Conservation (phyloP, 2,797 vertebrate genomes). For the Gallinago nigripennis region DNA sequence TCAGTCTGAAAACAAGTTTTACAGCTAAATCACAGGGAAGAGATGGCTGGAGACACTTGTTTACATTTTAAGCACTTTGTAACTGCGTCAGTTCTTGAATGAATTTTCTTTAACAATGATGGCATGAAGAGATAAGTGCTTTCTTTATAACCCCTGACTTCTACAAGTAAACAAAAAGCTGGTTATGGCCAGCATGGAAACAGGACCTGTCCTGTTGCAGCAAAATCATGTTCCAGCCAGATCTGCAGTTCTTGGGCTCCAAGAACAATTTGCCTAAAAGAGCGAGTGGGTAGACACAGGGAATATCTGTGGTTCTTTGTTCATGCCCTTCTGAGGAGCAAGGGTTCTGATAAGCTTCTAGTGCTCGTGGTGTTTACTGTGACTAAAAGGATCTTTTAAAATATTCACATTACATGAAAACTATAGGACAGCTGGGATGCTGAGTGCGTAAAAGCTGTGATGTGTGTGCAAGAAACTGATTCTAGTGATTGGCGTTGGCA, state of each 20-base stretch:
- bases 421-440: not conserved
- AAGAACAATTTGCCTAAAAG: not conserved
- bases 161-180: not conserved
- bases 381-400: not conserved
- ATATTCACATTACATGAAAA: rapidly evolving
- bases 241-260: not conserved
- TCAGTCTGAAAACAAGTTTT: conserved; percentile 5
- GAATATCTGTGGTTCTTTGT: not conserved
- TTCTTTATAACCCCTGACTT: not conserved
- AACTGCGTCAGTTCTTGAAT: not conserved
- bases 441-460: not conserved
- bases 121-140: not conserved
- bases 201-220: not conserved
- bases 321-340: not conserved
- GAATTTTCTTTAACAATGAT: not conserved
- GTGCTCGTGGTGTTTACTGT: not conserved
- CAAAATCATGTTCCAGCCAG: not conserved
- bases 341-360: not conserved
- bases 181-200: not conserved
- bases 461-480: not conserved
- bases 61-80: not conserved
- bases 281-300: not conserved
- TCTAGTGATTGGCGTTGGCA: not conserved
- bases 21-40: not conserved
- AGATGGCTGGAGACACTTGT: conserved; percentile 18